These are phyloP conservation scores for Brenthis daphne DNA, from an alignment of 2,888 invertebrate species.

Conservation along the genomic window DNA sequence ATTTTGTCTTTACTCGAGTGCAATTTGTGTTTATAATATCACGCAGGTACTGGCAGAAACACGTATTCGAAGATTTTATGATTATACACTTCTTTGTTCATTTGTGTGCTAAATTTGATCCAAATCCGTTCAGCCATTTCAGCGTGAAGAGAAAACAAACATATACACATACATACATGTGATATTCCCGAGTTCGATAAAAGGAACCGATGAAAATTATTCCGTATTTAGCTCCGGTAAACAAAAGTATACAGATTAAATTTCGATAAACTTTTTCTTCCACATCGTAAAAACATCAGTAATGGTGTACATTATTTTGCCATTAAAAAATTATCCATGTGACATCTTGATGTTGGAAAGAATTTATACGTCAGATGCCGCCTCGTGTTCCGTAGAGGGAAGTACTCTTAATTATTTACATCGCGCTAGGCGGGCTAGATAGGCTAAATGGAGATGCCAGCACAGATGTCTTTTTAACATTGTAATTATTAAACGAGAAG, in stretches of 20 bases:
- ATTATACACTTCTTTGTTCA: too few species aligned
- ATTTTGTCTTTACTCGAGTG: too few species aligned
- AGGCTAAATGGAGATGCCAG: constrained; percentile 33
- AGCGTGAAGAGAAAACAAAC: too few species aligned
- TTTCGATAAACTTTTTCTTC: neutral
- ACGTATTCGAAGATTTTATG: too few species aligned
- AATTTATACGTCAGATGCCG: neutral
- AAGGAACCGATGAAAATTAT: too few species aligned
- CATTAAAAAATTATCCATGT: constrained; percentile 7
- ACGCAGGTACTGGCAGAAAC: too few species aligned
- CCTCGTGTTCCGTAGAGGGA: constrained; percentile 3
- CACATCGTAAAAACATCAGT: neutral
- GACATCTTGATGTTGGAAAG: constrained; percentile 1
- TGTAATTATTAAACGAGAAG: constrained; percentile 1
- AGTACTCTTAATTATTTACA: constrained; percentile 77
- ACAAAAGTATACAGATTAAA: neutral
- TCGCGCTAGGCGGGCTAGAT: constrained; percentile 42
- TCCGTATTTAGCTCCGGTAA: too few species aligned
- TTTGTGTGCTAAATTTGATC: too few species aligned
- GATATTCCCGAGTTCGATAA: too few species aligned
- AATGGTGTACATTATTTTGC: constrained; percentile 5
- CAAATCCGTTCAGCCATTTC: too few species aligned
- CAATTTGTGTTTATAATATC: too few species aligned
- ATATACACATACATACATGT: too few species aligned
- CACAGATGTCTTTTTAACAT: neutral